Percentiles rank a stretch among this genome's conserved stretches.
phyloP scores from a whole-genome alignment of 1,140 invertebrate species.

The Neelides sp. region DNA sequence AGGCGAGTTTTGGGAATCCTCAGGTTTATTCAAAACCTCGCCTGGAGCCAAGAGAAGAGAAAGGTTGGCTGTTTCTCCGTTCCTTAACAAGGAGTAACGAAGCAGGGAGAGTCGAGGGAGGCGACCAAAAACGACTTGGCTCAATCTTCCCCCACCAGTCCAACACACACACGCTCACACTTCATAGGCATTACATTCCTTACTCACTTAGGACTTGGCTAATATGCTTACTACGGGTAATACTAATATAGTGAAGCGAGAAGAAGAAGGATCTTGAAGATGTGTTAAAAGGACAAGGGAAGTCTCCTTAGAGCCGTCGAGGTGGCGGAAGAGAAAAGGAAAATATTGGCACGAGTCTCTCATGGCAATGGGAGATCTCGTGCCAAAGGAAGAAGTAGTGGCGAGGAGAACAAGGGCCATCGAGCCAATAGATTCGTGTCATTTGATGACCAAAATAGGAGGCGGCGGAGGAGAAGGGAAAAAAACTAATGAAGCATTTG shows the following conservation, averaged over 20 bases:
- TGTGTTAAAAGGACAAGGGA: constrained; percentile 8
- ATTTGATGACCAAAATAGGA: constrained; percentile 5
- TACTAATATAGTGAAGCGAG: neutral
- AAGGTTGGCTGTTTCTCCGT: no score
- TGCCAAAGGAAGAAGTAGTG: constrained; percentile 6
- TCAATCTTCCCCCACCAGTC: neutral
- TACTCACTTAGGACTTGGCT: neutral
- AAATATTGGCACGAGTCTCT: constrained; percentile 23
- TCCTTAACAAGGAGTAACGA: no score
- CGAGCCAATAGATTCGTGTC: constrained; percentile 4
- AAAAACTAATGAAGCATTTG: constrained; percentile 29
- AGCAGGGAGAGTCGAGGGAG: neutral
- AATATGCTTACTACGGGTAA: neutral
- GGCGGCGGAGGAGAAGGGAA: neutral
- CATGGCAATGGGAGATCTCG: neutral
- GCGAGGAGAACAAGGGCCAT: constrained; percentile 3
- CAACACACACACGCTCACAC: neutral
- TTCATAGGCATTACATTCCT: neutral
- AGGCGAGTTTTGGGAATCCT: no score
- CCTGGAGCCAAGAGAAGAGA: no score
- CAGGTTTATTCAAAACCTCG: no score
- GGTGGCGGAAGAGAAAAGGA: constrained; percentile 15
- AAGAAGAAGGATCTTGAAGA: neutral
- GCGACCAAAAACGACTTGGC: neutral
- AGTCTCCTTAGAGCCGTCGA: neutral